These are phyloP conservation scores for Eupithecia abbreviata DNA, from an alignment of 2,888 invertebrate genomes.

Conservation along the genomic window DNA sequence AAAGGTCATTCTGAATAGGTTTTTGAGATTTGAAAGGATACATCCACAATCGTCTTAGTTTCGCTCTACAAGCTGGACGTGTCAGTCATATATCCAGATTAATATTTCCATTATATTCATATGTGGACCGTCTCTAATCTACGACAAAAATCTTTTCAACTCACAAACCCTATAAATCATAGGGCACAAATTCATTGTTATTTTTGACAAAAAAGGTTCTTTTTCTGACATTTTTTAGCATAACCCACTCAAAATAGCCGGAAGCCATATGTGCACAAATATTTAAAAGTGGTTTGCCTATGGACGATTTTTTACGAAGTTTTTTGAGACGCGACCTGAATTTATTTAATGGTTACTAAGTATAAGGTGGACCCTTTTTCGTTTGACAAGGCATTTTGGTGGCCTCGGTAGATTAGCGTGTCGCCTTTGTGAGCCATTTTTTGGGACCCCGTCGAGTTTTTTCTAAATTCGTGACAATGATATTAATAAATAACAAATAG, in stretches of 20 bases:
- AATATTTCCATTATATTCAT: constrained; percentile 38
- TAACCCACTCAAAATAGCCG: constrained; percentile 82
- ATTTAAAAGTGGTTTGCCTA: constrained; percentile 78
- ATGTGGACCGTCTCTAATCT: constrained; percentile 56
- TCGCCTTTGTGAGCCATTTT: constrained; percentile 73
- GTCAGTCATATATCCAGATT: constrained; percentile 60
- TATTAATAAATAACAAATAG: constrained; percentile 80
- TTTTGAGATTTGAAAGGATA: constrained; percentile 34
- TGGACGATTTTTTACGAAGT: constrained; percentile 67
- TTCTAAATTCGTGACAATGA: constrained; percentile 68
- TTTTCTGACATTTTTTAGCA: constrained; percentile 71
- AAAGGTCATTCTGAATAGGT: constrained; percentile 31
- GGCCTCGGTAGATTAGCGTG: constrained; percentile 77
- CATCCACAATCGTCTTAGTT: constrained; percentile 45
- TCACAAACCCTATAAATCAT: constrained; percentile 60
- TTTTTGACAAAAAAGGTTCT: constrained; percentile 58
- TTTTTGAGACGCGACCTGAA: constrained; percentile 64
- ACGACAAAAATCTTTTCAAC: constrained; percentile 42
- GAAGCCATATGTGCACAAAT: constrained; percentile 82
- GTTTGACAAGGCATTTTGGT: constrained; percentile 70
- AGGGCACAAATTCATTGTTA: constrained; percentile 62
- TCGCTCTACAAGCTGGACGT: constrained; percentile 43
- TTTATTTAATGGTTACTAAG: constrained; percentile 82
- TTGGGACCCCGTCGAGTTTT: constrained; percentile 57
- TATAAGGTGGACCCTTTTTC: constrained; percentile 76